Percentiles rank a stretch among this genome's conserved stretches.
Evolutionary conservation across 2,888 invertebrate genomes (phyloP).

Genomic region (Agrochola litura): DNA sequence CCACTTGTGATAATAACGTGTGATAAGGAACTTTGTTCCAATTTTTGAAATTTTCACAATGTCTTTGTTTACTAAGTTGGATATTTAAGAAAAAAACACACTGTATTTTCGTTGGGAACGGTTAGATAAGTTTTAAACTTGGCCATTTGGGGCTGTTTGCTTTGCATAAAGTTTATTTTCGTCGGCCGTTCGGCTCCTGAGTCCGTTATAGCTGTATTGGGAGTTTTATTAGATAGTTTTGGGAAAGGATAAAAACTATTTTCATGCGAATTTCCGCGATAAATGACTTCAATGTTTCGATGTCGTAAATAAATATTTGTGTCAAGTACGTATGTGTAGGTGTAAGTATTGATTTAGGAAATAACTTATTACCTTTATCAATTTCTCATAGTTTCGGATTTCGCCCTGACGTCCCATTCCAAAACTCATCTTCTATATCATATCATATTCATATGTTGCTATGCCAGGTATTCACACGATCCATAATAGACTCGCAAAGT

Average conservation of each 20-base stretch:
- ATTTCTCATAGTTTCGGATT: background rate
- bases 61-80: background rate
- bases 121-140: conserved; percentile 74
- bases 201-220: conserved; percentile 52
- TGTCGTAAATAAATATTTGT: background rate
- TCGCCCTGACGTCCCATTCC: background rate
- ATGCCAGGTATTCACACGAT: conserved; percentile 2
- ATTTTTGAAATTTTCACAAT: too few relatives aligned
- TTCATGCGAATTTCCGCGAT: conserved; percentile 1
- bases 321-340: background rate
- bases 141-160: conserved; percentile 67
- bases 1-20: background rate
- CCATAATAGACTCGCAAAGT: conserved; percentile 19
- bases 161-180: conserved; percentile 71
- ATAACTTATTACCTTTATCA: background rate
- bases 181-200: conserved; percentile 38
- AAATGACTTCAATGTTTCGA: background rate
- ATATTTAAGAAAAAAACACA: background rate
- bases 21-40: background rate
- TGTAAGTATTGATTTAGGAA: background rate
- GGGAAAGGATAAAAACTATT: conserved; percentile 24
- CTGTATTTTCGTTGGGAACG: conserved; percentile 48
- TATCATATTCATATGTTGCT: background rate
- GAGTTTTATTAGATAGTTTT: conserved; percentile 40
- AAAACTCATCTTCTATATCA: background rate